Conservation (phyloP, 2,113 vertebrate genomes). For the Rutilus rutilus region DNA sequence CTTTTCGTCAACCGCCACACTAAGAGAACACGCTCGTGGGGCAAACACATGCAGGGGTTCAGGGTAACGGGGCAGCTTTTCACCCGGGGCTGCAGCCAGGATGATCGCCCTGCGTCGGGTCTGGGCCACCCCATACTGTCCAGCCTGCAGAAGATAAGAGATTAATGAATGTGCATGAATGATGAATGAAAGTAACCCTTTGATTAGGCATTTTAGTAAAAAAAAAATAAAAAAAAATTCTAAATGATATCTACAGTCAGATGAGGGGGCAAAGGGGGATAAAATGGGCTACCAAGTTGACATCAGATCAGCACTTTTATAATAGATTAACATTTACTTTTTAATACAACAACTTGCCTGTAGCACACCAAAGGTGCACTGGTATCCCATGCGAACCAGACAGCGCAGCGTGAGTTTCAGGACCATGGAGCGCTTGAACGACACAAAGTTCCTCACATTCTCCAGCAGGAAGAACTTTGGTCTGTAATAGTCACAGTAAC, state of each 20-base stretch:
- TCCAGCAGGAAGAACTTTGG: constrained; percentile 94
- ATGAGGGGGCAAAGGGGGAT: no score
- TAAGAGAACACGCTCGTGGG: constrained; percentile 90
- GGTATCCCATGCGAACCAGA: constrained; percentile 95
- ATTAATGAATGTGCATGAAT: background rate
- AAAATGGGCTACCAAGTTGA: background rate
- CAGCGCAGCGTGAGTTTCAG: constrained; percentile 94
- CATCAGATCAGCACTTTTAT: no score
- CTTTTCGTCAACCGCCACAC: constrained; percentile 91
- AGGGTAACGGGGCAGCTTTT: constrained; percentile 89
- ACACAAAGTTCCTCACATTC: constrained; percentile 95
- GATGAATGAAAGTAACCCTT: background rate
- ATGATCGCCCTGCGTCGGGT: constrained; percentile 92
- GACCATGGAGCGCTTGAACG: constrained; percentile 96
- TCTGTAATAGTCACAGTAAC: constrained; percentile 97
- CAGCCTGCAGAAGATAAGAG: constrained; percentile 76
- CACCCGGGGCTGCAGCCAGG: constrained; percentile 89
- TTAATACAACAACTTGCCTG: constrained; percentile 77
- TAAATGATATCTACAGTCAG: no score
- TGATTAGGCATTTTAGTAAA: background rate
- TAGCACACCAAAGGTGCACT: constrained; percentile 95
- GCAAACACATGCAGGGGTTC: constrained; percentile 94
- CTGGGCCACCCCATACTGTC: constrained; percentile 94
- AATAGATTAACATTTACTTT: background rate
- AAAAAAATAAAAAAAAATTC: fast-evolving